Evolutionary conservation across 30 jellyfish, hydroid and myxozoan genomes (phyloP).

Genomic region (Aurelia sp.): DNA sequence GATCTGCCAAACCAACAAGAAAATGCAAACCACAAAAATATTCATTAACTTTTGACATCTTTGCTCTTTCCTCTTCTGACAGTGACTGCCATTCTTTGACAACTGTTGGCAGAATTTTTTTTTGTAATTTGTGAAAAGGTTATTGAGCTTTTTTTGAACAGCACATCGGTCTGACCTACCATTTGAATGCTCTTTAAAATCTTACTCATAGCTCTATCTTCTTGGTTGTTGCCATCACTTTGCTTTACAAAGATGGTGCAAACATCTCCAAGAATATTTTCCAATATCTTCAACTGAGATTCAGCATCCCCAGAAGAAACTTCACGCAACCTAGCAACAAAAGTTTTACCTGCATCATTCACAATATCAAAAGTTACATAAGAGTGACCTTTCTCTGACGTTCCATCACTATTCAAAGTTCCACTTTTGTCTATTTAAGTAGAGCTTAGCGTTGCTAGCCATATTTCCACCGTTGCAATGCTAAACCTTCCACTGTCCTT

Average conservation of each 20-base stretch:
- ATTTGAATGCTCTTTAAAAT: neutral
- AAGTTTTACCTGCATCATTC: conserved; percentile 32
- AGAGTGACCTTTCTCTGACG: conserved; percentile 36
- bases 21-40: conserved; percentile 68
- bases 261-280: conserved; percentile 28
- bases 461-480: too few species aligned
- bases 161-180: conserved; percentile 12
- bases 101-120: conserved; percentile 28
- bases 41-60: conserved; percentile 4
- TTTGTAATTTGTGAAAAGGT: neutral
- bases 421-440: too few species aligned
- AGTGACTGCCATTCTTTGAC: conserved; percentile 30
- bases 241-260: neutral
- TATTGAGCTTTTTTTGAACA: conserved; percentile 56
- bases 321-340: conserved; percentile 36
- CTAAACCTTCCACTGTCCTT: too few species aligned
- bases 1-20: conserved; percentile 70
- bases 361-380: conserved; percentile 38
- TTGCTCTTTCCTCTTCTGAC: conserved; percentile 13
- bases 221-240: neutral
- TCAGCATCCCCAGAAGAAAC: conserved; percentile 39
- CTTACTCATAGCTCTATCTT: neutral
- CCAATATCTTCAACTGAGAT: conserved; percentile 28
- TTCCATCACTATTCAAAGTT: conserved; percentile 47
- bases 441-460: too few species aligned